Conservation (phyloP, 2,888 invertebrate species). For the Pyrrhia umbra region DNA sequence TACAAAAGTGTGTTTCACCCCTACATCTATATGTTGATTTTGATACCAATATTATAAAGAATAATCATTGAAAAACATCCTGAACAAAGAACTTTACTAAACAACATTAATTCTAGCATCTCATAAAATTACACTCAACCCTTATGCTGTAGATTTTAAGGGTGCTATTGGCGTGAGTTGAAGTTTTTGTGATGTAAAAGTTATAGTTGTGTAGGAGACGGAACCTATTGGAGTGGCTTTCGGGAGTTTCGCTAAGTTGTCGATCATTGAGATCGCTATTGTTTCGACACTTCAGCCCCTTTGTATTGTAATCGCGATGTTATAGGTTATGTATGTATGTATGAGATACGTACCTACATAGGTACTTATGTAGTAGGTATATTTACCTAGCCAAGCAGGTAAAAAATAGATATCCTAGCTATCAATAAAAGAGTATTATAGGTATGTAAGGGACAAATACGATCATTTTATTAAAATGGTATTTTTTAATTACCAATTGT, state of each 20-base stretch:
- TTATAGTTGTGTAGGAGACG: conserved; percentile 58
- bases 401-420: too few relatives aligned
- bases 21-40: conserved; percentile 49
- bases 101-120: conserved; percentile 41
- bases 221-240: conserved; percentile 75
- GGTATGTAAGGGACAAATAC: too few relatives aligned
- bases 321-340: too few relatives aligned
- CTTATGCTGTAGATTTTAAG: conserved; percentile 17
- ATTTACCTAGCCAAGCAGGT: conserved; percentile 10
- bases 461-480: too few relatives aligned
- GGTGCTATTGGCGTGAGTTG: conserved; percentile 37
- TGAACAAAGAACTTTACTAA: conserved; percentile 68
- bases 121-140: conserved; percentile 12
- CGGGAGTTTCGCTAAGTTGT: conserved; percentile 73
- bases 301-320: conserved; percentile 67
- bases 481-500: too few relatives aligned
- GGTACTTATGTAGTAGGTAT: conserved; percentile 36
- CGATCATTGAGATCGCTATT: conserved; percentile 74
- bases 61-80: conserved; percentile 74
- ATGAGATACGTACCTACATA: too few relatives aligned
- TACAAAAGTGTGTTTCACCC: conserved; percentile 29
- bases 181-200: conserved; percentile 2
- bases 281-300: conserved; percentile 79
- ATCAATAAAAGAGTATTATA: too few relatives aligned
- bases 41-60: conserved; percentile 65